These are phyloP conservation scores for Rynchops niger DNA, from an alignment of 2,113 vertebrate species.

Conservation along the genomic window DNA sequence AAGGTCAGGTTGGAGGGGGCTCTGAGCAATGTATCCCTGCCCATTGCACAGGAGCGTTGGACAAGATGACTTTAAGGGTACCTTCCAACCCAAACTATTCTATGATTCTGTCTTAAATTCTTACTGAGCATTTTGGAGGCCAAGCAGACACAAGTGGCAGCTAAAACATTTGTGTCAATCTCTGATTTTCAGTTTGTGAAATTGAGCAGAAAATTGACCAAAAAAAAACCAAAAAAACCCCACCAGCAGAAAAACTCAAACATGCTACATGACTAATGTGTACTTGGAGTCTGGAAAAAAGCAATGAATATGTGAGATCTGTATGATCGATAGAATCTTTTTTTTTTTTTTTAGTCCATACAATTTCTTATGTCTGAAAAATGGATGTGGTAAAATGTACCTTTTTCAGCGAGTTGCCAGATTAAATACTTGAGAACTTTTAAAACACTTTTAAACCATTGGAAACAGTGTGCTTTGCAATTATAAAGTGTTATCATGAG, in stretches of 20 bases:
- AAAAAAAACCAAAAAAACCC: too few species aligned
- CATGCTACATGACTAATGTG: not conserved
- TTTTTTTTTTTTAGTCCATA: not conserved
- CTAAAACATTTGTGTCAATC: rapidly evolving
- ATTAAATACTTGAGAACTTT: not conserved
- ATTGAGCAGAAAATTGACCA: not conserved
- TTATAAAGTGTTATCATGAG: not conserved
- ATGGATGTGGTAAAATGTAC: not conserved
- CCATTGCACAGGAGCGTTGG: too few species aligned
- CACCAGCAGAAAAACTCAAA: not conserved
- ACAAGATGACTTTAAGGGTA: not conserved
- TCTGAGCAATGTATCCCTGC: not conserved
- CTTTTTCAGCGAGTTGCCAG: not conserved
- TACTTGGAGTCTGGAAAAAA: not conserved
- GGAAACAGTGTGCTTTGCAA: not conserved
- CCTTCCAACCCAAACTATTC: not conserved
- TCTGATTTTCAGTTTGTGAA: not conserved
- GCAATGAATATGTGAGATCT: not conserved
- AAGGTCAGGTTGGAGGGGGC: not conserved
- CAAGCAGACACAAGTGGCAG: not conserved
- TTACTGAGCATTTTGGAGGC: not conserved
- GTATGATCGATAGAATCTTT: rapidly evolving
- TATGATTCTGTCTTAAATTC: not conserved
- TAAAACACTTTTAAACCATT: not conserved
- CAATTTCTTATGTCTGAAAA: not conserved